Percentiles rank a stretch among this genome's conserved stretches.
Evolutionary conservation across 2,888 invertebrate species (phyloP).

Genomic region (Kryphioiulus occultus): DNA sequence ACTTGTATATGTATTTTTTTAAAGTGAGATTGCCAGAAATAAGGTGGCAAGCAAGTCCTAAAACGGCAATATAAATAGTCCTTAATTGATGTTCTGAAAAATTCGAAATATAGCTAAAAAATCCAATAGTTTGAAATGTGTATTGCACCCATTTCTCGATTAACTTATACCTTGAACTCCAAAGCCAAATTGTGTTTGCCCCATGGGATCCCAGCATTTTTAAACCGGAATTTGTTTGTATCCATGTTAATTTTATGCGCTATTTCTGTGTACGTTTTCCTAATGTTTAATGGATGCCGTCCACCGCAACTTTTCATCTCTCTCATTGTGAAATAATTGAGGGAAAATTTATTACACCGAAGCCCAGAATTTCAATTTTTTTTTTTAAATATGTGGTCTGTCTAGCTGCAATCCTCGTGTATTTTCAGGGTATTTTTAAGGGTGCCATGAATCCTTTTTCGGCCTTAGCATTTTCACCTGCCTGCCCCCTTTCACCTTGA

Average conservation of each 20-base stretch:
- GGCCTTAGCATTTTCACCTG: constrained; percentile 32
- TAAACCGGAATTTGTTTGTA: not conserved
- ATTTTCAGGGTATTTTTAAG: constrained; percentile 39
- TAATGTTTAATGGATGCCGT: constrained; percentile 11
- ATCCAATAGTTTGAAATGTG: too few relatives aligned
- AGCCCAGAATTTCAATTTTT: not conserved
- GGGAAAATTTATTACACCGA: not conserved
- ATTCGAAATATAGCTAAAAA: too few relatives aligned
- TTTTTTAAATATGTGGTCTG: not conserved
- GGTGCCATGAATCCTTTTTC: constrained; percentile 10
- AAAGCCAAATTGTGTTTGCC: not conserved
- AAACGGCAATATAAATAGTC: too few relatives aligned
- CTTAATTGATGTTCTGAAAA: too few relatives aligned
- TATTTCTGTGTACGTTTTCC: not conserved
- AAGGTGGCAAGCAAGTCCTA: too few relatives aligned
- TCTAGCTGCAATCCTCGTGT: not conserved
- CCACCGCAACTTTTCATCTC: constrained; percentile 27
- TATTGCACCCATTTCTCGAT: too few relatives aligned
- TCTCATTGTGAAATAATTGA: constrained; percentile 10
- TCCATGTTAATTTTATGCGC: not conserved
- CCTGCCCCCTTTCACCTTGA: constrained; percentile 31
- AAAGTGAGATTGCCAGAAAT: too few relatives aligned
- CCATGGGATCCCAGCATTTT: not conserved
- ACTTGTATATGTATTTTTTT: too few relatives aligned
- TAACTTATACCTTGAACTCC: too few relatives aligned